These are phyloP conservation scores for Microtus richardsoni DNA, from an alignment of 2,113 vertebrate species.

Conservation along the genomic window DNA sequence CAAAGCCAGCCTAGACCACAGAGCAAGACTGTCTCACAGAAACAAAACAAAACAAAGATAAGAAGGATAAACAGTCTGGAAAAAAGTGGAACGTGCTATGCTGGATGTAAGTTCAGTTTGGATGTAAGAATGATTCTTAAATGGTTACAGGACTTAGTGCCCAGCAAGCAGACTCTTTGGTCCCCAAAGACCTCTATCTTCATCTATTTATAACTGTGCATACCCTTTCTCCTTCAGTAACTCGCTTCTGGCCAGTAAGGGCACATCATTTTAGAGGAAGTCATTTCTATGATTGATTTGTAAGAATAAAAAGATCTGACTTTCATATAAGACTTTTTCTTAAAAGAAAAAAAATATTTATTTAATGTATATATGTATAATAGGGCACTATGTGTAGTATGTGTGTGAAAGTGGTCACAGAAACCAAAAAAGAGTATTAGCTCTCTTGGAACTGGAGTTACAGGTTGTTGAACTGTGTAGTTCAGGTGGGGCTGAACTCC, in stretches of 20 bases:
- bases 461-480: background rate
- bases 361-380: background rate
- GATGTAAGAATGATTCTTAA: background rate
- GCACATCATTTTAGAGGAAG: background rate
- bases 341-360: background rate
- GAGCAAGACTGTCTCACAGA: background rate
- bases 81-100: background rate
- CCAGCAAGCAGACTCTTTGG: background rate
- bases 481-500: background rate
- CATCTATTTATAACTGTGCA: background rate
- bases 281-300: background rate
- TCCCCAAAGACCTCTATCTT: background rate
- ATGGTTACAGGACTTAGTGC: background rate
- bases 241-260: constrained; percentile 9
- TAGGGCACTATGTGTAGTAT: background rate
- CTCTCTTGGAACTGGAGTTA: background rate
- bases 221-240: background rate
- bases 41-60: background rate
- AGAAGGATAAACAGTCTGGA: background rate
- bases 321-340: background rate
- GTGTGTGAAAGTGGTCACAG: background rate
- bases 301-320: background rate
- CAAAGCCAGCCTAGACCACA: background rate
- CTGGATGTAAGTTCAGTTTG: background rate
- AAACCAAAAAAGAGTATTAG: background rate